These are phyloP conservation scores for Aptenodytes forsteri DNA, from an alignment of 2,113 vertebrate genomes.

Conservation along the genomic window DNA sequence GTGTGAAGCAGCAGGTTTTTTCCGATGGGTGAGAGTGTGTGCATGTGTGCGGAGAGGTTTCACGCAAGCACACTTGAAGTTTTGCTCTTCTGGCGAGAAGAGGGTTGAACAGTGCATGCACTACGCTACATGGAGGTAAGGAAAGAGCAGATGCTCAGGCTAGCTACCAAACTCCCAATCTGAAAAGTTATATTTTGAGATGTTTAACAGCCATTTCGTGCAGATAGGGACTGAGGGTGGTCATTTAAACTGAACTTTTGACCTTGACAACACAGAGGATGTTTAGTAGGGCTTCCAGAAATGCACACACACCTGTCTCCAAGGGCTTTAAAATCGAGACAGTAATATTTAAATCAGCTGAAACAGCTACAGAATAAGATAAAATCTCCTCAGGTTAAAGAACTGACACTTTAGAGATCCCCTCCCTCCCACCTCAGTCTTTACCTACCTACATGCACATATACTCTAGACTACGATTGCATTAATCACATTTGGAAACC, in stretches of 20 bases:
- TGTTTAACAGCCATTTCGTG: neutral
- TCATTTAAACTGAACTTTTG: neutral
- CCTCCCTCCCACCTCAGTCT: neutral
- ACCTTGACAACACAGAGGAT: neutral
- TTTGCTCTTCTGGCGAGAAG: neutral
- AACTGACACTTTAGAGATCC: neutral
- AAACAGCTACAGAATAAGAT: neutral
- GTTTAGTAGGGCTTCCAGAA: neutral
- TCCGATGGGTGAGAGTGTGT: fast-evolving
- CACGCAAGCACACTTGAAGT: neutral
- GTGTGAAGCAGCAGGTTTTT: neutral
- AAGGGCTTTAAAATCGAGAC: neutral
- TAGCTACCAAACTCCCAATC: neutral
- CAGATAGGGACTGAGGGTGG: neutral
- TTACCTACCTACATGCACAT: neutral
- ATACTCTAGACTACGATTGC: neutral
- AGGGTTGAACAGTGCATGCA: fast-evolving
- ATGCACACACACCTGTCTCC: fast-evolving
- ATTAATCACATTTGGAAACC: neutral
- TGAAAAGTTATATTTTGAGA: neutral
- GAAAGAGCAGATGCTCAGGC: neutral
- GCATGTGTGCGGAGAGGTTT: neutral
- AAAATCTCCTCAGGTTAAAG: neutral
- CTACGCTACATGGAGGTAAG: fast-evolving
- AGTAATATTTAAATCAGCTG: neutral